Evolutionary conservation across 2,888 invertebrate genomes (phyloP).

Genomic region (Omphaloscelis lunosa): DNA sequence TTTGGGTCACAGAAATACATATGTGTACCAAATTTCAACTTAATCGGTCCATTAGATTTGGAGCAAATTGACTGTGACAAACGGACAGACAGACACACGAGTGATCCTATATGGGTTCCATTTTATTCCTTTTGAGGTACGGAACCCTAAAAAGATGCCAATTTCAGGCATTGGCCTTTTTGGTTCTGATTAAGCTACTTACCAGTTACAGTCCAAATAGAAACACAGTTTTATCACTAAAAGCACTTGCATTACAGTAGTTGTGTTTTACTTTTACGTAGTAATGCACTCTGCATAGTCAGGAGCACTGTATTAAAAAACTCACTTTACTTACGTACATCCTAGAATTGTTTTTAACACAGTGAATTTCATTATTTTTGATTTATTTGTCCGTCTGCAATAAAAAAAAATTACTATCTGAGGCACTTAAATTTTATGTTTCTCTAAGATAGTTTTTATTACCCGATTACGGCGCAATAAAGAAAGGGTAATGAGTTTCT

Average conservation of each 20-base stretch:
- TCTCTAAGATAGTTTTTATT: constrained; percentile 2
- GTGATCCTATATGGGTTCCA: too few species aligned
- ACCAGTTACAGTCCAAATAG: constrained; percentile 6
- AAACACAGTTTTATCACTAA: background rate
- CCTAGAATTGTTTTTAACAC: background rate
- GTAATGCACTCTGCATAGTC: background rate
- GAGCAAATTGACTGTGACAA: too few species aligned
- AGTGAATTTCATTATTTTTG: too few species aligned
- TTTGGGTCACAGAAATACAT: too few species aligned
- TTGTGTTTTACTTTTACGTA: background rate
- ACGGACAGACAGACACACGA: too few species aligned
- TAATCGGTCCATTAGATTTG: too few species aligned
- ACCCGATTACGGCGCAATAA: background rate
- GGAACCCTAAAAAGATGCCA: too few species aligned
- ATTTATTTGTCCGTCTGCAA: background rate
- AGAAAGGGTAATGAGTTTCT: constrained; percentile 10
- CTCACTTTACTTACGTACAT: too few species aligned
- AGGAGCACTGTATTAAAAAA: background rate
- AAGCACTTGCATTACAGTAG: background rate
- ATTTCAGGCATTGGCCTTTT: too few species aligned
- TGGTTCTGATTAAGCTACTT: too few species aligned
- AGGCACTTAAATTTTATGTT: background rate
- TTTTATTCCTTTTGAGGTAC: too few species aligned
- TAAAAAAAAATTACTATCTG: background rate
- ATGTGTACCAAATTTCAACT: too few species aligned